Evolutionary conservation across 2,113 vertebrate genomes (phyloP).

Genomic region (Menura novaehollandiae): DNA sequence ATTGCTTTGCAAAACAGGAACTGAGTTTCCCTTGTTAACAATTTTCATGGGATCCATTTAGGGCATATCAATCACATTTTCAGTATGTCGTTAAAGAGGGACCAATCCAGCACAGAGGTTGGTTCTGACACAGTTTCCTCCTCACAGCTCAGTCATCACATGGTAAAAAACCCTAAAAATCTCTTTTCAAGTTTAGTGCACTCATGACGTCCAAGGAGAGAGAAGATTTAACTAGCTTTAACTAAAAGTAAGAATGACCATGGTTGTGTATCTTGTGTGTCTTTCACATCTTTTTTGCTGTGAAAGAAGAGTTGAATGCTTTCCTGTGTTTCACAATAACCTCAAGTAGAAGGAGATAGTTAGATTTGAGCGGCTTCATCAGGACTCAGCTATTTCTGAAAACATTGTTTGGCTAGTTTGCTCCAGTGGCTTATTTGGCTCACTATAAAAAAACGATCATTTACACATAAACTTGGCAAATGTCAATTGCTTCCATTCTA

Average conservation of each 20-base stretch:
- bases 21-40: background rate
- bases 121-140: background rate
- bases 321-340: background rate
- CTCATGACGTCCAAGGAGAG: background rate
- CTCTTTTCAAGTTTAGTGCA: background rate
- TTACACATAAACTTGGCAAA: conserved; percentile 14
- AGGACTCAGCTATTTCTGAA: background rate
- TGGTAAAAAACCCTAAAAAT: background rate
- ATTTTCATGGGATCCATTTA: background rate
- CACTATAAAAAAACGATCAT: fast-evolving
- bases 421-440: background rate
- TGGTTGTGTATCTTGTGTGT: background rate
- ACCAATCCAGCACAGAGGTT: background rate
- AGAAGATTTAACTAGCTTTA: background rate
- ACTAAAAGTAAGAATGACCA: background rate
- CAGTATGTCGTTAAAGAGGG: background rate
- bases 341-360: background rate
- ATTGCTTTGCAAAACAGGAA: background rate
- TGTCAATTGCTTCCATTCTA: background rate
- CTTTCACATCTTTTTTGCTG: background rate
- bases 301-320: background rate
- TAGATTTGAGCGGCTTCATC: background rate
- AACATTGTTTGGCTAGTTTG: background rate
- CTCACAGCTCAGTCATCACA: background rate
- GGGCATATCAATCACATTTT: background rate